Evolutionary conservation across 2,797 vertebrate genomes (phyloP), one percentile per base, ranked within the genome.

Genomic region (Crax fasciolata): DNA sequence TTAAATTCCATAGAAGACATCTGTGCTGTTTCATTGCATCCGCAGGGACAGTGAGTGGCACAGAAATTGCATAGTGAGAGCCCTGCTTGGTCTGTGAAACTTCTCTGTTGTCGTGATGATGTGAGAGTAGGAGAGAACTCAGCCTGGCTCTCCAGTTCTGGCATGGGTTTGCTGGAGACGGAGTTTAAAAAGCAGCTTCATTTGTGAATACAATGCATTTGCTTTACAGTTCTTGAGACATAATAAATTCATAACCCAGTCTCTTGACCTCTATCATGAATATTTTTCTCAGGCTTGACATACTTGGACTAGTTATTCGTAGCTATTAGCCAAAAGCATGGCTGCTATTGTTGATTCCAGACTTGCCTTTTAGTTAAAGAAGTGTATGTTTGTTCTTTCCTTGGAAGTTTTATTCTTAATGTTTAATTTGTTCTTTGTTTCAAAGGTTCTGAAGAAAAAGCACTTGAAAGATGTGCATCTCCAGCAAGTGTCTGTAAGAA

Each of bases 391-490:
- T 96, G 48, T 76, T 72, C 25, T 88, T 68, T 86, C 55, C 30
- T 73, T 79, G 7, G 51, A 79, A 87, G 25, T 87, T 93, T 77
- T 91, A 74, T 63, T 74, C n/a, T 93, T 90, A 79, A 74, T 52
- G 51, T 75, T 80, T 74, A 38, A 72, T 70, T 96, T 97, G 55
- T 65, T 96, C 97, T 97, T 96, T 23, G 88, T 93, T 97, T 96
- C 66, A 94, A 98, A 99, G 99, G 99, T 99, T 95, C 94, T 99
- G 96, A 98, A 98, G 93, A 98, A 98, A 94, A 99, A 99, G 94
- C 98, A 98, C 89, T 90, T 98, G 90, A 98, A 99, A 93, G 98
- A 97, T 94, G 95, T 97, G 3, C 98, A 98, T 95, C 97, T 99
- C 93, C 98, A 98, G 74, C 98, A 98, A 93, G 98, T 99, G 67